These are phyloP conservation scores for Fissipunctia ypsillon DNA, from an alignment of 2,888 invertebrate species.

Conservation along the genomic window DNA sequence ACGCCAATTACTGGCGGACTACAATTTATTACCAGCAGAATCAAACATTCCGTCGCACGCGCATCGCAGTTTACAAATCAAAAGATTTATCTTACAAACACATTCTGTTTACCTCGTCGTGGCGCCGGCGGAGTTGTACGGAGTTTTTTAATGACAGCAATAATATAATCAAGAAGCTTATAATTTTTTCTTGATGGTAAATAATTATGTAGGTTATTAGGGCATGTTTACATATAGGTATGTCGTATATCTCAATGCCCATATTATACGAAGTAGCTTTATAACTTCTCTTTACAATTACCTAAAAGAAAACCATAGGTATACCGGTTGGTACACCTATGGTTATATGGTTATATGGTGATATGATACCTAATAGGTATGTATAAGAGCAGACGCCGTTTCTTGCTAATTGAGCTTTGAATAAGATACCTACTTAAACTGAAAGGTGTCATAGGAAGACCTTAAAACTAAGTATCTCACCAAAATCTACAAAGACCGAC, in stretches of 20 bases:
- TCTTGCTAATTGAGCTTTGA: background rate
- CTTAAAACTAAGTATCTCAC: no score
- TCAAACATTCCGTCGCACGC: constrained; percentile 58
- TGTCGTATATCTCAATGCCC: constrained; percentile 4
- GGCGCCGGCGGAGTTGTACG: constrained; percentile 57
- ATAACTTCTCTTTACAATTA: background rate
- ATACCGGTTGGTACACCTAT: no score
- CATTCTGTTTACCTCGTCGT: constrained; percentile 63
- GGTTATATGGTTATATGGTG: no score
- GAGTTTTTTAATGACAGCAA: constrained; percentile 48
- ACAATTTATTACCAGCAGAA: constrained; percentile 59
- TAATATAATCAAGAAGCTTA: constrained; percentile 15
- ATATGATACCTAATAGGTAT: no score
- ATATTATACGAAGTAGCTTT: background rate
- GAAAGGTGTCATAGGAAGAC: background rate
- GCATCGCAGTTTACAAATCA: constrained; percentile 64
- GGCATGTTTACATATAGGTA: background rate
- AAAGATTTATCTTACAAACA: constrained; percentile 66
- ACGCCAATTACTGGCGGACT: constrained; percentile 41
- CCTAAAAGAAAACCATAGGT: background rate
- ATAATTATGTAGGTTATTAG: constrained; percentile 37
- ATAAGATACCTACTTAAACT: no score
- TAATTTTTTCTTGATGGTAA: constrained; percentile 9
- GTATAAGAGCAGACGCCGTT: background rate
- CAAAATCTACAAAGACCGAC: no score